Percentiles rank a stretch among this genome's conserved stretches.
Evolutionary conservation across 2,888 invertebrate species (phyloP).

Genomic region (Erebia palarica): DNA sequence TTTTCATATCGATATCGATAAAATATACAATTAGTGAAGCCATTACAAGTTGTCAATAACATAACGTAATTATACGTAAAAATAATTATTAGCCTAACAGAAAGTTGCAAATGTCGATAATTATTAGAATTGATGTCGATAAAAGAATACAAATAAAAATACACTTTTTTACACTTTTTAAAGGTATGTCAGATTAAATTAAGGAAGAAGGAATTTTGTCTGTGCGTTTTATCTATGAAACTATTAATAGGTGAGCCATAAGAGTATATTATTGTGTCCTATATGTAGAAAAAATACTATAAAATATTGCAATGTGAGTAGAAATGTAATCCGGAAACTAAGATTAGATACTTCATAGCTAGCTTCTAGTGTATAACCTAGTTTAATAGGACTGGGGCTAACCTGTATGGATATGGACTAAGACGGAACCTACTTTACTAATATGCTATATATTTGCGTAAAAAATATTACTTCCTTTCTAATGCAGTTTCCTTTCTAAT

Average conservation of each 20-base stretch:
- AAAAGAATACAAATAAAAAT: background rate
- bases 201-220: conserved; percentile 10
- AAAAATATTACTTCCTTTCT: background rate
- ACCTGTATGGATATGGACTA: conserved; percentile 33
- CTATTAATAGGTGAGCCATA: conserved; percentile 17
- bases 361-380: conserved; percentile 32
- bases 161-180: background rate
- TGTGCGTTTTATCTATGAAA: conserved; percentile 10
- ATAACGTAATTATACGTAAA: too few species aligned
- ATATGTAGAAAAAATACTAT: conserved; percentile 36
- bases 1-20: too few species aligned
- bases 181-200: background rate
- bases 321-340: conserved; percentile 26
- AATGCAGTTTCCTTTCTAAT: too few species aligned
- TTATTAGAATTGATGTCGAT: background rate
- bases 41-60: too few species aligned
- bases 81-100: too few species aligned
- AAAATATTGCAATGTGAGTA: conserved; percentile 33
- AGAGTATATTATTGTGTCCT: background rate
- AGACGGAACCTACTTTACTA: conserved; percentile 24
- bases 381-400: conserved; percentile 21
- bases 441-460: conserved; percentile 25
- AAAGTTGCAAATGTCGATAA: too few species aligned
- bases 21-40: too few species aligned
- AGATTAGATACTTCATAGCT: conserved; percentile 24